Evolutionary conservation across 2,113 vertebrate species (phyloP), one percentile per base, ranked within the genome.

Genomic region (Anhinga anhinga): DNA sequence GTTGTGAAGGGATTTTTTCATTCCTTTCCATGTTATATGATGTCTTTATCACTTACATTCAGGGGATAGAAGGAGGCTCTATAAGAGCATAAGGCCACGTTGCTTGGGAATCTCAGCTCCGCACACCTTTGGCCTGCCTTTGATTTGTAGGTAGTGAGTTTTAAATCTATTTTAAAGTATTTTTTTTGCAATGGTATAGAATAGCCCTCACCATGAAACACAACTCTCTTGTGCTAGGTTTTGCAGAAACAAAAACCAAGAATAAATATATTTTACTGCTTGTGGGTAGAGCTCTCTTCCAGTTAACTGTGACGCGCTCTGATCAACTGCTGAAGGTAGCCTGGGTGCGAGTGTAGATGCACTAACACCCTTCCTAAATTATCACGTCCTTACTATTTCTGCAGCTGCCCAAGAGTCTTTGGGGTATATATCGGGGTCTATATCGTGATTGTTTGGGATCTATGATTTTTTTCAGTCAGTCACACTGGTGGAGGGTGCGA

Each of bases 21-120:
- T 88, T 85, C 66, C 36, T 93, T 94, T 90, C 74, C 7, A 2
- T 76, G 56, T 72, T 69, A 18, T 13, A 2, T 34, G 42, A 89
- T 90, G 34, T 69, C 82, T 93, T 76, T 56, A 87, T 93, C 61
- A 13, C 74, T 87, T 63, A 16, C 67, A 74, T 84, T 91, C 38
- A 6, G 36, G 16, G 86, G 15, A 62, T n/a, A 62, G 49, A 71
- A 16, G 1, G 7, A n/a, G 47, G 22, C 10, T 52, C 10, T 88
- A 17, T 17, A 13, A 16, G 66, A 88, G 47, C 40, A 72, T 5
- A 11, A 40, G 82, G 58, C 78, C 36, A 2, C 2, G 4, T 18
- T 71, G 20, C 52, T 45, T 66, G 73, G 92, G 65, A 74, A 62
- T 71, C 61, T 91, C 69, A 42, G 38, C 69, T 91, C 81, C 38